A percentile compares a stretch with the other conserved stretches of the same genome.
These are phyloP conservation scores for Lobophora halterata DNA, from an alignment of 2,888 invertebrate species.

Conservation along the genomic window DNA sequence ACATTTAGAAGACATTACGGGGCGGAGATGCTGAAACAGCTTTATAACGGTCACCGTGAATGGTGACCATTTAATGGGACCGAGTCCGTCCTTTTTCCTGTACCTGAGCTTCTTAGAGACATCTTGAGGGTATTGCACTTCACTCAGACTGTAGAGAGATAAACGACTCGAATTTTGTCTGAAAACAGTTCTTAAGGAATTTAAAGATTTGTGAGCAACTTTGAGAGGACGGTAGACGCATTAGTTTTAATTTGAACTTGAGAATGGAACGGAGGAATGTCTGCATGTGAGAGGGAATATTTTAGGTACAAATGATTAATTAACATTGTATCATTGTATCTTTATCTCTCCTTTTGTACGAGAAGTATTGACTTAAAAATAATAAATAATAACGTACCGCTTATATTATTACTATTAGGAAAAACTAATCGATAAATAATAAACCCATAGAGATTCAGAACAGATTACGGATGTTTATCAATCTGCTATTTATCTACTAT, in stretches of 20 bases:
- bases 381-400: no score
- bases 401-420: no score
- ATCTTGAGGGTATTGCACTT: conserved; percentile 14
- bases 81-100: conserved; percentile 56
- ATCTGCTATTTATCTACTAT: no score
- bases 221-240: conserved; percentile 16
- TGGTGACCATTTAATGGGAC: conserved; percentile 52
- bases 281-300: neutral
- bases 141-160: conserved; percentile 6
- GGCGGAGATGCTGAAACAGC: conserved; percentile 47
- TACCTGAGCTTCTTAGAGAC: conserved; percentile 41
- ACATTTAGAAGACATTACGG: conserved; percentile 22
- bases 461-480: no score
- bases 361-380: no score
- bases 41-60: conserved; percentile 44
- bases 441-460: no score
- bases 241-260: conserved; percentile 15
- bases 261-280: neutral
- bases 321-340: no score
- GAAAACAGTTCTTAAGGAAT: conserved; percentile 9
- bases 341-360: no score
- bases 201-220: conserved; percentile 9
- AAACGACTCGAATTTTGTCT: conserved; percentile 7
- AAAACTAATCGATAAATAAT: no score
- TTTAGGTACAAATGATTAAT: no score